Percentiles rank a stretch among this genome's conserved stretches.
phyloP scores from a whole-genome alignment of 2,113 vertebrate genomes.

The Alligator mississippiensis region DNA sequence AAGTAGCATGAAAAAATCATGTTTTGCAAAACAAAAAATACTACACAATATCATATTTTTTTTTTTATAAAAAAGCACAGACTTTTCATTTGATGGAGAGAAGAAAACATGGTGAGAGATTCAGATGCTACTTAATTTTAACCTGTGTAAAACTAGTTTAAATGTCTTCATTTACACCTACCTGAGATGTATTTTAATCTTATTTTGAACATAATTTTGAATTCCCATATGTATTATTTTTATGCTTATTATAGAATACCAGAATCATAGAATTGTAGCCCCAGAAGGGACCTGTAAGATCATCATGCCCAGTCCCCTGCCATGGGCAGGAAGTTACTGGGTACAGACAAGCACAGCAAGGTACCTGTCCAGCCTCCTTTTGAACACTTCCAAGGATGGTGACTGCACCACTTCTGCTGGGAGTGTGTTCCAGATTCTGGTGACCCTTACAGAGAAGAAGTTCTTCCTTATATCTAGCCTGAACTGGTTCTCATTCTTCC shows the following conservation, averaged over 20 bases:
- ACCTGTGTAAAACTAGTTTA: not conserved
- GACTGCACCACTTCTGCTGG: too few species aligned
- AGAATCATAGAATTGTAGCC: too few species aligned
- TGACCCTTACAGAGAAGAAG: too few species aligned
- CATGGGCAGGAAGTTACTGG: too few species aligned
- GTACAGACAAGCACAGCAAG: too few species aligned
- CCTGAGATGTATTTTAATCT: not conserved
- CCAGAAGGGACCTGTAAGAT: too few species aligned
- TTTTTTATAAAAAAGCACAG: not conserved
- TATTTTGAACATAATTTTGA: not conserved
- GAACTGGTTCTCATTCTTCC: too few species aligned
- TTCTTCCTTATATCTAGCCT: too few species aligned
- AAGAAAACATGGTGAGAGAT: not conserved
- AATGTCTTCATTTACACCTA: not conserved
- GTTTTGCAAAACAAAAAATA: not conserved
- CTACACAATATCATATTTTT: rapidly evolving
- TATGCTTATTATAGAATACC: not conserved
- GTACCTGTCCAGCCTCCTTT: too few species aligned
- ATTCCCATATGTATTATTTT: not conserved
- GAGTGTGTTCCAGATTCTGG: too few species aligned
- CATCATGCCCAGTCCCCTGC: too few species aligned
- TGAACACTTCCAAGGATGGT: too few species aligned
- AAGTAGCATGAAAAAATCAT: constrained; percentile 13
- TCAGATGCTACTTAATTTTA: not conserved
- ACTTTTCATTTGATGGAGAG: not conserved